Conservation (phyloP, 2,888 invertebrate species). For the Ctena decussata region DNA sequence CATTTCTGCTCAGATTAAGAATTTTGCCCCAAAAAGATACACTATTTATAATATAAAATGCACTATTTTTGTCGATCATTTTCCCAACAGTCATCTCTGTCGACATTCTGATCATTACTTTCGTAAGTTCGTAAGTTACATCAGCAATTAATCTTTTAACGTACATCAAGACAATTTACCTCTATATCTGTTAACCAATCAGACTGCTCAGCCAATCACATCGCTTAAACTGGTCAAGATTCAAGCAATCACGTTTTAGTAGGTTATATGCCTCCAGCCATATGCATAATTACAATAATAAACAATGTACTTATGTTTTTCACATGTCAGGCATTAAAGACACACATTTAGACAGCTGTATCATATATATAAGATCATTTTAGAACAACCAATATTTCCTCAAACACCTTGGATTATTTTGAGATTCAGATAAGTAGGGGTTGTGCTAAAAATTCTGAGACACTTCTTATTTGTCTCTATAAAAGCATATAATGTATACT, state of each 20-base stretch:
- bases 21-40: too few relatives aligned
- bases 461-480: too few relatives aligned
- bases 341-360: too few relatives aligned
- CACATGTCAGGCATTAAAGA: background rate
- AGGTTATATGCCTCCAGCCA: background rate
- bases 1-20: too few relatives aligned
- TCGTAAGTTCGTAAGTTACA: background rate
- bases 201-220: background rate
- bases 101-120: background rate
- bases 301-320: background rate
- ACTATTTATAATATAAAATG: too few relatives aligned
- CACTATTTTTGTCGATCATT: too few relatives aligned
- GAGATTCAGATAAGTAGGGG: too few relatives aligned
- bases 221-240: background rate
- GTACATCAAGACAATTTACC: background rate
- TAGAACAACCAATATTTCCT: too few relatives aligned
- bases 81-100: background rate
- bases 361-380: too few relatives aligned
- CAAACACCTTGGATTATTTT: too few relatives aligned
- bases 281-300: slow-evolving; percentile 1
- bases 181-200: background rate
- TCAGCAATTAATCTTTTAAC: background rate
- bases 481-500: too few relatives aligned
- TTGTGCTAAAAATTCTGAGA: too few relatives aligned
- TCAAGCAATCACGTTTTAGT: background rate